Evolutionary conservation across 1,140 invertebrate genomes (phyloP).

Genomic region (Drosophila hydei): DNA sequence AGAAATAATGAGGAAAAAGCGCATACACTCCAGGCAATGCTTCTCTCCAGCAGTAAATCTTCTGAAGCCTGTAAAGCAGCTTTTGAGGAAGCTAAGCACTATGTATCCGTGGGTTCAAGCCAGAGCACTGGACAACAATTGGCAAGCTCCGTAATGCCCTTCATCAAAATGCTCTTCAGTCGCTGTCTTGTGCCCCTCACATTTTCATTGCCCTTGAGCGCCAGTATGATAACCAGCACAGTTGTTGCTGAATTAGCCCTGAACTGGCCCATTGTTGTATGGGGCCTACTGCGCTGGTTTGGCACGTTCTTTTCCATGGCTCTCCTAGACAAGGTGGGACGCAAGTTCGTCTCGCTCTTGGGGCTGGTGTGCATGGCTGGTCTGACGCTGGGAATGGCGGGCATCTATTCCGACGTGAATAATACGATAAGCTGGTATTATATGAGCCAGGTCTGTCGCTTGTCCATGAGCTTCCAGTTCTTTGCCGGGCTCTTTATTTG

Average conservation of each 20-base stretch:
- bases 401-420: slow-evolving; percentile 37
- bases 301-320: slow-evolving; percentile 42
- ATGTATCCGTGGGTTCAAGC: slow-evolving; percentile 48
- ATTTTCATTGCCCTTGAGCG: slow-evolving; percentile 58
- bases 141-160: slow-evolving; percentile 43
- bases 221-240: slow-evolving; percentile 19
- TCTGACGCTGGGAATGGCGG: slow-evolving; percentile 59
- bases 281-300: slow-evolving; percentile 47
- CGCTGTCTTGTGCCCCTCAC: slow-evolving; percentile 71
- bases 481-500: slow-evolving; percentile 64
- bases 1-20: slow-evolving; percentile 63
- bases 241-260: not conserved
- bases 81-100: slow-evolving; percentile 57
- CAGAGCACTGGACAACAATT: slow-evolving; percentile 38
- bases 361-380: slow-evolving; percentile 63
- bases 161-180: slow-evolving; percentile 59
- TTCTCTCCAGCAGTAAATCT: slow-evolving; percentile 20
- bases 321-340: slow-evolving; percentile 53
- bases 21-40: slow-evolving; percentile 16
- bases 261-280: slow-evolving; percentile 49
- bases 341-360: slow-evolving; percentile 54
- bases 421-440: slow-evolving; percentile 14
- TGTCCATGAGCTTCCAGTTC: slow-evolving; percentile 66
- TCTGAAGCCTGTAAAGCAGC: slow-evolving; percentile 22
- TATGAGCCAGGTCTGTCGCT: slow-evolving; percentile 53